Evolutionary conservation across 2,888 invertebrate species (phyloP).

Genomic region (Latrodectus hesperus): DNA sequence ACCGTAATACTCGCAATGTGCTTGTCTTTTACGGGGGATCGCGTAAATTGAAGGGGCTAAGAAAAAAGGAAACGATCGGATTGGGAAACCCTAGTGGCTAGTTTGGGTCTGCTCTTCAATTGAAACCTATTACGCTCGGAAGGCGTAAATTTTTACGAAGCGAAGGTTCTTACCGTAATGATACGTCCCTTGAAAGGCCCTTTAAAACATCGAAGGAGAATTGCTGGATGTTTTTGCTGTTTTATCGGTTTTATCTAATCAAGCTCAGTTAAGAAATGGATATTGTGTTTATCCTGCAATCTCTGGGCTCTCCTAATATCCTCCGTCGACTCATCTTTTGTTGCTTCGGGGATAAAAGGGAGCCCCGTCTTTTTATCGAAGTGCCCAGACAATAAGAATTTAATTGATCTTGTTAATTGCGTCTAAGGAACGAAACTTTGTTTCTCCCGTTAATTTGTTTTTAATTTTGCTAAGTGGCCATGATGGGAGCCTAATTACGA

Average conservation of each 20-base stretch:
- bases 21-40: constrained; percentile 56
- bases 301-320: not conserved
- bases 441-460: constrained; percentile 31
- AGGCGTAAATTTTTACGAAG: constrained; percentile 68
- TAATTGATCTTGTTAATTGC: constrained; percentile 55
- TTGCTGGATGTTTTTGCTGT: constrained; percentile 57
- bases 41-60: constrained; percentile 59
- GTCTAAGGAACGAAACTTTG: not conserved
- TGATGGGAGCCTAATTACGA: no score
- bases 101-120: constrained; percentile 62
- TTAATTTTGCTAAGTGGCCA: constrained; percentile 37
- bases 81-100: constrained; percentile 67
- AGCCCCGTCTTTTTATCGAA: constrained; percentile 38
- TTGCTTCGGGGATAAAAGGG: not conserved
- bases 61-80: constrained; percentile 59
- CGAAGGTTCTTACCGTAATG: constrained; percentile 57
- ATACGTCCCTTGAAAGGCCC: constrained; percentile 55
- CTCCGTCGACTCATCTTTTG: not conserved
- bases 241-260: constrained; percentile 67
- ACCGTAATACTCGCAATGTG: constrained; percentile 69
- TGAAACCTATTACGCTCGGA: constrained; percentile 64
- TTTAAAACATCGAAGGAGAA: constrained; percentile 57
- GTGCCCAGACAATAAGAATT: constrained; percentile 34
- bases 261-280: constrained; percentile 54
- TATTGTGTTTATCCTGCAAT: constrained; percentile 51